Evolutionary conservation across 2,113 vertebrate species (phyloP).

Genomic region (Rallus limicola): DNA sequence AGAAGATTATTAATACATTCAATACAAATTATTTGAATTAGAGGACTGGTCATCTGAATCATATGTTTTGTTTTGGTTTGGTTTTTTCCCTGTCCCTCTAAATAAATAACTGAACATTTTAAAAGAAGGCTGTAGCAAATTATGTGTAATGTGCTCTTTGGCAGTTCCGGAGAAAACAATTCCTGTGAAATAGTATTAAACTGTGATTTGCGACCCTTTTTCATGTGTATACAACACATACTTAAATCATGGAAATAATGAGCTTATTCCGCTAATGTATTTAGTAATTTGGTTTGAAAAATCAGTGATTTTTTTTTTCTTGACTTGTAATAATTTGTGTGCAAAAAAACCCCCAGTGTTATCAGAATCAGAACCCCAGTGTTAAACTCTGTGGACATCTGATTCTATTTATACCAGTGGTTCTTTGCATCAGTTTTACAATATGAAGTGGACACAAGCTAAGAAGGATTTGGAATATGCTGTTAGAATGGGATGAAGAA

Average conservation of each 20-base stretch:
- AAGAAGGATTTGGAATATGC: neutral
- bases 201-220: neutral
- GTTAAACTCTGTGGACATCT: neutral
- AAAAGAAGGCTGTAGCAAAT: neutral
- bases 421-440: neutral
- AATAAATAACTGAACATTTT: neutral
- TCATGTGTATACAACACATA: neutral
- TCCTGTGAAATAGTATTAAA: neutral
- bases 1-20: neutral
- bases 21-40: neutral
- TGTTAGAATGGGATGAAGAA: neutral
- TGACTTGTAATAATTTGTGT: neutral
- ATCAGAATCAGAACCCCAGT: neutral
- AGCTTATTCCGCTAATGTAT: neutral
- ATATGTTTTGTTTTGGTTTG: neutral
- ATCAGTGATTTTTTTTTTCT: neutral
- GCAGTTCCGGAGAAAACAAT: neutral
- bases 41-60: neutral
- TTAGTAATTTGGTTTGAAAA: neutral
- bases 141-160: neutral
- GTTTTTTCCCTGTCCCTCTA: neutral
- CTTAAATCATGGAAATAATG: neutral
- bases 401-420: neutral
- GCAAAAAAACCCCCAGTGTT: too few relatives aligned
- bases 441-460: neutral